Conservation (phyloP, 2,888 invertebrate species). For the Myopa testacea region DNA sequence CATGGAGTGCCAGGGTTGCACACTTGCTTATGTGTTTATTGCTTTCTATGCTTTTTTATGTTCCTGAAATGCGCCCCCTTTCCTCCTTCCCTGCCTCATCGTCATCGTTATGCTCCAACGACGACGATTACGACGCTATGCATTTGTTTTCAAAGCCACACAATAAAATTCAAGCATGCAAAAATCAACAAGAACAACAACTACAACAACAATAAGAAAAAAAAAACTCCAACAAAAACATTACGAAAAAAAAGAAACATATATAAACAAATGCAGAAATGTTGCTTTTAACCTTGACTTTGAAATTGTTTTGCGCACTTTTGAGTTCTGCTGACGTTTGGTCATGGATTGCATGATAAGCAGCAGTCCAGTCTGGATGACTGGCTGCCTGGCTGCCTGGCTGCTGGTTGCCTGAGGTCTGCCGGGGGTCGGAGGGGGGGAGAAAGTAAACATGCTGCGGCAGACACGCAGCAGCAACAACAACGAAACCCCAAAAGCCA, state of each 20-base stretch:
- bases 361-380: slow-evolving; percentile 9
- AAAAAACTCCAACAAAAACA: background rate
- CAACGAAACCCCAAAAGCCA: too few relatives aligned
- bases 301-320: slow-evolving; percentile 39
- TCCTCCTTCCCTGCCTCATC: background rate
- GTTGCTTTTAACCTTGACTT: slow-evolving; percentile 38
- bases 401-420: too few relatives aligned
- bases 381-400: background rate
- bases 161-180: slow-evolving; percentile 22
- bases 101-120: too few relatives aligned
- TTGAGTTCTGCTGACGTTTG: slow-evolving; percentile 35
- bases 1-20: background rate
- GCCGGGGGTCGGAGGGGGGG: background rate
- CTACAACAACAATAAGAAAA: background rate
- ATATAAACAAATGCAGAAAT: slow-evolving; percentile 39
- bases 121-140: slow-evolving; percentile 12
- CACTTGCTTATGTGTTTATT: background rate
- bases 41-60: background rate
- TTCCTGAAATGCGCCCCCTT: background rate
- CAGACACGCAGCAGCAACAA: too few relatives aligned
- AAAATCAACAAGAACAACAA: slow-evolving; percentile 13
- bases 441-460: too few relatives aligned
- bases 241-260: background rate
- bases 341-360: slow-evolving; percentile 31
- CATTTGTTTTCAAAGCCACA: slow-evolving; percentile 26